Evolutionary conservation across 2,888 invertebrate species (phyloP), one percentile per base, ranked within the genome.

Genomic region (Tethea ocularis): DNA sequence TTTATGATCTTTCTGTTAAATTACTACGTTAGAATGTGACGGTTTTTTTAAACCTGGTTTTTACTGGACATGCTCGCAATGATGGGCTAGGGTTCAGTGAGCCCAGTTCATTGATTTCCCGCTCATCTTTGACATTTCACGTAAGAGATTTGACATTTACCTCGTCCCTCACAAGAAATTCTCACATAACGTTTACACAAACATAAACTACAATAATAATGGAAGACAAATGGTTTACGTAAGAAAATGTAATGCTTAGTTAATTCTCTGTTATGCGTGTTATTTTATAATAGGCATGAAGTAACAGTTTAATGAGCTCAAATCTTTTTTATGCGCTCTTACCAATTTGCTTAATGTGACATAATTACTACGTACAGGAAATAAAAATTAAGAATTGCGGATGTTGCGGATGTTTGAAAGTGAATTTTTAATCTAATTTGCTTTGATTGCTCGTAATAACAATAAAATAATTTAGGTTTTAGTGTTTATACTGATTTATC

Each of bases 111-210:
- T 13, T 36, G 38, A 7, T 38, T 38, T 38, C 38, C n/a, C 38
- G 15, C 6, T 38, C 38, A n/a, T 38, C 20, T 73, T 71, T 78
- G 73, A 69, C 76, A 78, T 77, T 74, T 72, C 72, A 72, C 72
- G 72, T 64, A 46, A 20, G 20, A 20, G 15, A 7, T 46, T n/a
- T 20, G 20, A 20, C 46, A 46, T 20, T 46, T 20, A 20, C 1
- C 20, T 20, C 8, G 46, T 20, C 20, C 46, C 20, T 41, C 5
- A 41, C 46, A 46, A 20, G 46, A 41, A 6, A 17, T 46, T 46
- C 46, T 46, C 46, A 8, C 20, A 46, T 20, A 20, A 10, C 46
- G 46, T 46, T 46, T 46, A 46, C 20, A 46, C 17, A 41, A 41
- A 41, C 41, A 7, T n/a, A 41, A 41, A 17, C 1, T 1, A 36